These are phyloP conservation scores for Neofelis nebulosa DNA, from an alignment of 2,113 vertebrate genomes.

Conservation along the genomic window DNA sequence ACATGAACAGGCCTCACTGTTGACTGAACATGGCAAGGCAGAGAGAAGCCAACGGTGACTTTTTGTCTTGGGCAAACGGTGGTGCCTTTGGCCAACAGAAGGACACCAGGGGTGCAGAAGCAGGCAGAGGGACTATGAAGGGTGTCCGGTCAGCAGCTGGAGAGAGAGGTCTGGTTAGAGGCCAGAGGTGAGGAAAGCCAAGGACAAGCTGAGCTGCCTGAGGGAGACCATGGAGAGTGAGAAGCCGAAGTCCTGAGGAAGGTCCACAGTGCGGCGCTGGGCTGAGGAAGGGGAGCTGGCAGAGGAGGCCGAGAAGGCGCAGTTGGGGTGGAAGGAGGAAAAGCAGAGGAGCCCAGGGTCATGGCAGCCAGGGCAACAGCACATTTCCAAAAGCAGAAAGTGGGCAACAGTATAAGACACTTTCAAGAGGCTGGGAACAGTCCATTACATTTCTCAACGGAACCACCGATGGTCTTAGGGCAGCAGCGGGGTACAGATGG, in stretches of 20 bases:
- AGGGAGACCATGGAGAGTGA: too few species aligned
- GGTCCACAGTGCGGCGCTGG: background rate
- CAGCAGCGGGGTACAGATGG: too few species aligned
- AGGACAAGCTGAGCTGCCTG: background rate
- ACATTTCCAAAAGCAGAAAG: background rate
- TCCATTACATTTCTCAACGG: background rate
- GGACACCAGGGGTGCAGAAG: too few species aligned
- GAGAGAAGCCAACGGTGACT: background rate
- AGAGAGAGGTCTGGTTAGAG: background rate
- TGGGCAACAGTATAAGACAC: background rate
- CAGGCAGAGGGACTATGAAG: background rate
- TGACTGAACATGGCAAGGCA: background rate
- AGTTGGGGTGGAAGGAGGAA: background rate
- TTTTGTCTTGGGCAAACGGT: background rate
- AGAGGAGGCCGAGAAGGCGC: background rate
- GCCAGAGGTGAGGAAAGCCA: background rate
- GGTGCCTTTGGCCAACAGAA: background rate
- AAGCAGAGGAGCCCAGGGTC: background rate
- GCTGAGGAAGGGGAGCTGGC: too few species aligned
- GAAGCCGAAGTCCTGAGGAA: background rate
- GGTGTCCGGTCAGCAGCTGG: background rate
- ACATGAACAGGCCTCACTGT: background rate
- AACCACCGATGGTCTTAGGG: background rate
- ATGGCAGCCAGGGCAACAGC: background rate
- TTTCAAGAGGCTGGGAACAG: background rate